Conservation (phyloP, 2,888 invertebrate genomes). For the Noctua pronuba region DNA sequence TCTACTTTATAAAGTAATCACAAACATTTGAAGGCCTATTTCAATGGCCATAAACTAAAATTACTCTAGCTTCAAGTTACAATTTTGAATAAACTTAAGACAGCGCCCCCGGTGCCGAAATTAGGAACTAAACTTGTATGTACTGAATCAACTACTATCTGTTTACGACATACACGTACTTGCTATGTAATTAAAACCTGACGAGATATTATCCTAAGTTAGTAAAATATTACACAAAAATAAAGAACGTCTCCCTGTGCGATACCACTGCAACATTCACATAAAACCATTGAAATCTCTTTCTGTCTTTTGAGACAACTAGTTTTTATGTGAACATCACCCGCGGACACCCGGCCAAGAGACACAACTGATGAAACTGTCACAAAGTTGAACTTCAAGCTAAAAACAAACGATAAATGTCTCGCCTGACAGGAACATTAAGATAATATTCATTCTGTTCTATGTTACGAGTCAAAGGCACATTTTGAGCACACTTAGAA, state of each 20-base stretch:
- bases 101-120: not conserved
- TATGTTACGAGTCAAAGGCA: not conserved
- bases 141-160: not conserved
- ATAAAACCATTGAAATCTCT: not conserved
- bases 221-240: not conserved
- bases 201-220: not conserved
- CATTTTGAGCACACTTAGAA: not conserved
- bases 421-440: too few species aligned
- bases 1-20: not conserved
- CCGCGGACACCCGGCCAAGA: too few species aligned
- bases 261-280: not conserved
- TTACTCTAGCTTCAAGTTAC: not conserved
- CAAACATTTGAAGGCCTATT: not conserved
- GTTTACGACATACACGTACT: not conserved
- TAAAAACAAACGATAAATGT: not conserved
- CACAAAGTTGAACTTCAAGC: not conserved
- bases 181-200: not conserved
- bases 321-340: not conserved
- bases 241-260: not conserved
- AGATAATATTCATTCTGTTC: too few species aligned
- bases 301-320: not conserved
- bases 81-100: not conserved
- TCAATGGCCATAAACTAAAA: not conserved
- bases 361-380: not conserved
- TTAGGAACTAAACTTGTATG: not conserved